Percentiles rank a stretch among this genome's conserved stretches.
Evolutionary conservation across 2,113 vertebrate species (phyloP).

Genomic region (Nicator chloris): DNA sequence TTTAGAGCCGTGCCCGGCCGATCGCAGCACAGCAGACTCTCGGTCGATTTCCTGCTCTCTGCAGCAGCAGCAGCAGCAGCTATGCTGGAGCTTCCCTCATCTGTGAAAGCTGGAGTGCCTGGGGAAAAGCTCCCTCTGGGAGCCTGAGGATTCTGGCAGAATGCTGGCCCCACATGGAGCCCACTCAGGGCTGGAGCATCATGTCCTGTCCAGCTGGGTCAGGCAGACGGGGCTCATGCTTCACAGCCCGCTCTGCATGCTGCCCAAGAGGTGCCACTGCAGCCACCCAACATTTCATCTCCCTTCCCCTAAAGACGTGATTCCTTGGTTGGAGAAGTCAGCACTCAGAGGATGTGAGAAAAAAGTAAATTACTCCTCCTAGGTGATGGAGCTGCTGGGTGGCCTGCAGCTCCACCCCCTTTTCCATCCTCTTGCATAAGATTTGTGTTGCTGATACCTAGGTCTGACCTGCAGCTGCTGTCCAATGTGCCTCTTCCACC

Average conservation of each 20-base stretch:
- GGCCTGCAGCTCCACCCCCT: background rate
- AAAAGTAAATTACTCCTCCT: background rate
- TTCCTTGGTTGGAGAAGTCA: background rate
- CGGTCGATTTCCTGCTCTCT: background rate
- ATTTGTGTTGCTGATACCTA: background rate
- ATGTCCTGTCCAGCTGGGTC: background rate
- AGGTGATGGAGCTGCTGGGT: background rate
- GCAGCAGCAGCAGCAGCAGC: background rate
- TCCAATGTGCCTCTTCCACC: background rate
- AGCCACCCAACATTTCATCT: background rate
- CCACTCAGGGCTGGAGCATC: background rate
- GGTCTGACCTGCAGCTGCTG: background rate
- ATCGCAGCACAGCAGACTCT: background rate
- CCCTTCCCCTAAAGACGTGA: background rate
- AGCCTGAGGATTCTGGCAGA: background rate
- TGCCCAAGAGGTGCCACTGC: background rate
- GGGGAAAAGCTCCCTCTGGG: rapidly evolving
- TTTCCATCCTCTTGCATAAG: background rate
- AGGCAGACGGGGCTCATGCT: background rate
- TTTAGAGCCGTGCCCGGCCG: background rate
- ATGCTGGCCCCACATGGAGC: background rate
- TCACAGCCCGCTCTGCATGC: background rate
- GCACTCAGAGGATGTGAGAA: background rate
- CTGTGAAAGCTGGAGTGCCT: background rate
- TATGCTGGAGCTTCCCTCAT: background rate